Evolutionary conservation across 2,888 invertebrate species (phyloP), one percentile per base, ranked within the genome.

Genomic region (Pyrocoelia pectoralis): DNA sequence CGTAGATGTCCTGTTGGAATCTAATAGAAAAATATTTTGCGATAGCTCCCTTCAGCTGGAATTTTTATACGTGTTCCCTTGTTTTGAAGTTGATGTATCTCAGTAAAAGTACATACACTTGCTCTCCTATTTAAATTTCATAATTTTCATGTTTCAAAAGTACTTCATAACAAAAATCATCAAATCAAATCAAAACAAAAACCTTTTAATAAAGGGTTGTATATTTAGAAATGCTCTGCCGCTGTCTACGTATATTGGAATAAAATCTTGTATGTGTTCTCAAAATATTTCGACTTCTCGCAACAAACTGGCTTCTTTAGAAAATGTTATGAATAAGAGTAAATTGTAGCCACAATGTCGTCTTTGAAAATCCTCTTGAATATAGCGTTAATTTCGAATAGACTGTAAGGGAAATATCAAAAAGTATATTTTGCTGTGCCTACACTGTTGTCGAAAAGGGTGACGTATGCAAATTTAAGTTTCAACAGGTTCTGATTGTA

Each of bases 291-390:
- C 77, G 77, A 78, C 74, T 75, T 76, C 72, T 73, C 74, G 71
- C 74, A 73, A 75, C 76, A 78, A 78, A 77, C 79, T 75, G 77
- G 78, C 78, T 79, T 74, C 80, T 80, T 80, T 80, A 80, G 80
- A 81, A 81, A 81, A 81, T 80, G 80, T 79, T 80, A 84, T 85
- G 85, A 85, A 85, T 85, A 83, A 84, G 84, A 82, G 83, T 83
- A 85, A 85, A 85, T 85, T 85, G 85, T 85, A 83, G 84, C 84
- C 84, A 85, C 84, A 85, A 85, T 85, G 83, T 80, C 82, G 83
- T 83, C 84, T 84, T 84, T 83, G 82, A 83, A 82, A 83, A 83
- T 82, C 81, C 81, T 79, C 83, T 82, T 85, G 84, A 84, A 85
- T 85, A 84, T 85, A 84, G 83, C 84, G 84, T 85, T 85, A 85